phyloP scores from a whole-genome alignment of 2,888 invertebrate genomes.

The Seira ritae region DNA sequence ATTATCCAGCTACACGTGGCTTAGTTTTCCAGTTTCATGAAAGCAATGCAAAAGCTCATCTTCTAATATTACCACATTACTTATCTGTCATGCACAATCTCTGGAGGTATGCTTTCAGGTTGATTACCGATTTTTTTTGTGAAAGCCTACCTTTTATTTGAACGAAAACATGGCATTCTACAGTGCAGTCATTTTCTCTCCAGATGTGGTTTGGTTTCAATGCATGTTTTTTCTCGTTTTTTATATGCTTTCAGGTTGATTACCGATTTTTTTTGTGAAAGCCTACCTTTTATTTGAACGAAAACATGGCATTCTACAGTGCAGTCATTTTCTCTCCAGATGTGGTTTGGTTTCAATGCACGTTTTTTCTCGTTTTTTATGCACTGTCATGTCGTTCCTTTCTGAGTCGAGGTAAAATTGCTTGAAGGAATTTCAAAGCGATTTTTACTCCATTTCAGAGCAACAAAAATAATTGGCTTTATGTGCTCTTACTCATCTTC shows the following conservation, averaged over 20 bases:
- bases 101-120: conserved; percentile 50
- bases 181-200: conserved; percentile 29
- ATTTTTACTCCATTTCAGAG: too few relatives aligned
- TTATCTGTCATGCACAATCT: conserved; percentile 48
- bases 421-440: too few relatives aligned
- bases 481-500: too few relatives aligned
- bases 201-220: conserved; percentile 20
- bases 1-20: conserved; percentile 55
- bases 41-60: conserved; percentile 35
- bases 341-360: conserved; percentile 4
- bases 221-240: too few relatives aligned
- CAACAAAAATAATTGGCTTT: too few relatives aligned
- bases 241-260: conserved; percentile 57
- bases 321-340: conserved; percentile 39
- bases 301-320: too few relatives aligned
- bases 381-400: conserved; percentile 53
- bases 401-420: too few relatives aligned
- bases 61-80: conserved; percentile 36
- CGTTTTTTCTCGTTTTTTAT: too few relatives aligned
- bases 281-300: too few relatives aligned
- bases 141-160: too few relatives aligned
- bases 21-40: conserved; percentile 32
- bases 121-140: conserved; percentile 44
- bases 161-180: too few relatives aligned
- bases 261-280: conserved; percentile 36